Evolutionary conservation across 2,113 vertebrate species (phyloP).

Genomic region (Gopherus flavomarginatus): DNA sequence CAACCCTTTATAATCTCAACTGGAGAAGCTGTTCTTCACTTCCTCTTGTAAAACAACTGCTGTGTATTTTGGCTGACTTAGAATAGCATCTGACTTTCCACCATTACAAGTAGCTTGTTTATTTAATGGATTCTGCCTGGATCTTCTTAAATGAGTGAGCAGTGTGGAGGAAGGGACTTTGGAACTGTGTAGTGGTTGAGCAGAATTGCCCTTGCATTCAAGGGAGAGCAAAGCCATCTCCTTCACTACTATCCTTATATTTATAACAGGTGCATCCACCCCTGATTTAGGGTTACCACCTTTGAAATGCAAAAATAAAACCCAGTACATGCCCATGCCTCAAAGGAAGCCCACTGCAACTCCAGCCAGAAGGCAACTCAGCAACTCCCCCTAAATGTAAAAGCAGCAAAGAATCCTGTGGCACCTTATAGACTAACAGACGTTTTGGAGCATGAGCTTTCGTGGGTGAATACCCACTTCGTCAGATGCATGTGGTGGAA

Average conservation of each 20-base stretch:
- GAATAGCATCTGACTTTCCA: neutral
- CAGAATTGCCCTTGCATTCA: neutral
- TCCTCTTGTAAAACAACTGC: neutral
- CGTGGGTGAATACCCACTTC: too few species aligned
- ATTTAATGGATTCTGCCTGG: neutral
- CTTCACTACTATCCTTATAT: neutral
- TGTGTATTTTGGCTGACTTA: neutral
- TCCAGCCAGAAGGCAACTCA: too few species aligned
- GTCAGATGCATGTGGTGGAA: too few species aligned
- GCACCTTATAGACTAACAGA: too few species aligned
- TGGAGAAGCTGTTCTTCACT: neutral
- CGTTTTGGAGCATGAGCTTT: too few species aligned
- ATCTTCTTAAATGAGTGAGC: neutral
- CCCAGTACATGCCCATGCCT: too few species aligned
- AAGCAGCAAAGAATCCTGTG: too few species aligned
- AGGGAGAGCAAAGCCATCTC: neutral
- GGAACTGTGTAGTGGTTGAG: neutral
- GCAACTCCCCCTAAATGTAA: too few species aligned
- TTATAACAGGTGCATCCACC: neutral
- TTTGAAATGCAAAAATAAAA: too few species aligned
- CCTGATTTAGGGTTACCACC: neutral
- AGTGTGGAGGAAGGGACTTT: neutral
- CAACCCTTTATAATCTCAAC: neutral
- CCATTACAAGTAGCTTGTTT: neutral
- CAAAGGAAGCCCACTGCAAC: too few species aligned